Conservation (phyloP, 64 coral and sea anemone genomes). For the Acropora yongei region DNA sequence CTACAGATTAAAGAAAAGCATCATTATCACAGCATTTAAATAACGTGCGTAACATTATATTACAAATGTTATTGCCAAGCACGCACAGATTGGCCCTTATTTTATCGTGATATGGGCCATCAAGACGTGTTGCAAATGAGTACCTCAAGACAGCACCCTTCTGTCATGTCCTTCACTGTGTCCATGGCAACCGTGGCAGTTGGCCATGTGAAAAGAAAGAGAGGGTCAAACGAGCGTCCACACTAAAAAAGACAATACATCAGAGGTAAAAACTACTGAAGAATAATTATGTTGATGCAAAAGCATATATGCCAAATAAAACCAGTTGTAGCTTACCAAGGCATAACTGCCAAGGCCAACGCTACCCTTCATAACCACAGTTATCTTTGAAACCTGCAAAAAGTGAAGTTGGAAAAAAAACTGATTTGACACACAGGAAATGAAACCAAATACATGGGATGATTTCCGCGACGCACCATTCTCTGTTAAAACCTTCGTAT, state of each 20-base stretch:
- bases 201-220: constrained; percentile 89
- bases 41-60: too few species aligned
- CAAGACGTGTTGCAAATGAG: not conserved
- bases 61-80: too few species aligned
- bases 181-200: constrained; percentile 89
- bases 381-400: constrained; percentile 89
- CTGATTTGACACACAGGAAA: not conserved
- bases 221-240: constrained; percentile 88
- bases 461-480: too few species aligned
- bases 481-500: too few species aligned
- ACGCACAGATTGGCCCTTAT: too few species aligned
- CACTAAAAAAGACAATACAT: constrained; percentile 55
- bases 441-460: not conserved
- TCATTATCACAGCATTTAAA: too few species aligned
- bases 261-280: not conserved
- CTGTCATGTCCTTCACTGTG: constrained; percentile 58
- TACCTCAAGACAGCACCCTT: constrained; percentile 60
- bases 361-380: constrained; percentile 87
- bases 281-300: not conserved
- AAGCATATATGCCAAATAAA: too few species aligned
- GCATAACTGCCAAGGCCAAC: constrained; percentile 81
- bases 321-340: constrained; percentile 65
- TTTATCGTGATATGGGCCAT: not conserved
- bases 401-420: not conserved
- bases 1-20: not conserved